phyloP scores from a whole-genome alignment of 2,113 vertebrate species.

The Anser brachyrhynchus region DNA sequence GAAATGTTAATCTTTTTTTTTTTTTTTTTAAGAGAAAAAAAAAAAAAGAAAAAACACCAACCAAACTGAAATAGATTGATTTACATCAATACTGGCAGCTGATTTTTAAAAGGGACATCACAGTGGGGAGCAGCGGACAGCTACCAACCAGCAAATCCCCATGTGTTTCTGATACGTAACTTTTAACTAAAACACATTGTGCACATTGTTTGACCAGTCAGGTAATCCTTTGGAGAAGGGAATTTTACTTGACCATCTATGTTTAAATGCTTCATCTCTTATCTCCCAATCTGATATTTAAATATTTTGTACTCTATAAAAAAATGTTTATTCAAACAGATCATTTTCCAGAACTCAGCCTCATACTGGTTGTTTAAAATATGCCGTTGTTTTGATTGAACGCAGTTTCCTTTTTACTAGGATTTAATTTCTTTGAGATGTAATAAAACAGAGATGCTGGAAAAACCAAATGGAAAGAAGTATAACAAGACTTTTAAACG shows the following conservation, averaged over 20 bases:
- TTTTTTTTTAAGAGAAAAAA: no score
- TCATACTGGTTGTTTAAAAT: not conserved
- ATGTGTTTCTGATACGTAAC: not conserved
- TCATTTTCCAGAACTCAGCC: not conserved
- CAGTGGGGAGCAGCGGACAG: rapidly evolving
- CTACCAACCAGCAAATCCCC: not conserved
- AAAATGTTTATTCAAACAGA: not conserved
- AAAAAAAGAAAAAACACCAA: no score
- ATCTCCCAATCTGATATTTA: not conserved
- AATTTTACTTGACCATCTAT: not conserved
- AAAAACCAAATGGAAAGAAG: rapidly evolving
- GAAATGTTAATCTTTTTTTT: not conserved
- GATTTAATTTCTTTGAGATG: not conserved
- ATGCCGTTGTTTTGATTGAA: not conserved
- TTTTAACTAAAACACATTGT: not conserved
- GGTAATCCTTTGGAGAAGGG: not conserved
- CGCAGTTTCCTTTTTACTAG: not conserved
- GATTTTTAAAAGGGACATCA: not conserved
- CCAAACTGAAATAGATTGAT: rapidly evolving
- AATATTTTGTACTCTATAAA: not conserved
- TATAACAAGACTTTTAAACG: rapidly evolving
- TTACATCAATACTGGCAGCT: rapidly evolving
- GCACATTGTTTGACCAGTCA: not conserved
- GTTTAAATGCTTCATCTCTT: not conserved
- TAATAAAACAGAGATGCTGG: not conserved